phyloP scores from a whole-genome alignment of 2,888 invertebrate species.

The Nephrotoma appendiculata region DNA sequence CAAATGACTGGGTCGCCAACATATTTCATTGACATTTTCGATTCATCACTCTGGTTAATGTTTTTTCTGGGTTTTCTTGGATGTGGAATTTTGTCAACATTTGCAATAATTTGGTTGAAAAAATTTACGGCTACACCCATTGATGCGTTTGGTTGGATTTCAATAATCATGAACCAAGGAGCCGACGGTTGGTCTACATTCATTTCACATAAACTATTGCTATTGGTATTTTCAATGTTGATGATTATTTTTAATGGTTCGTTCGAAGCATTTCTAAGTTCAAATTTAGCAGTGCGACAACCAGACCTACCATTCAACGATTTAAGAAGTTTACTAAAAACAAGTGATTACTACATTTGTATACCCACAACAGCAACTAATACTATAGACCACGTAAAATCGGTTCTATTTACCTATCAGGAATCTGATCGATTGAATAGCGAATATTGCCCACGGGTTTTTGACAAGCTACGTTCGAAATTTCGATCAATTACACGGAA shows the following conservation, averaged over 20 bases:
- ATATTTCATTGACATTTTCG: not conserved
- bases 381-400: too few species aligned
- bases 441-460: too few species aligned
- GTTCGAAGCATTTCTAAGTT: not conserved
- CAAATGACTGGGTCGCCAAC: not conserved
- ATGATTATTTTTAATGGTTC: not conserved
- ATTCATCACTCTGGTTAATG: not conserved
- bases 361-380: not conserved
- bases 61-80: not conserved
- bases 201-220: not conserved
- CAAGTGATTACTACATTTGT: not conserved
- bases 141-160: not conserved
- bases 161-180: not conserved
- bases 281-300: not conserved
- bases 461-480: not conserved
- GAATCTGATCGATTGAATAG: too few species aligned
- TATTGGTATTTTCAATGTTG: not conserved
- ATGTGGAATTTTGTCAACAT: not conserved
- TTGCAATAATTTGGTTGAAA: not conserved
- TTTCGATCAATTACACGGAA: not conserved
- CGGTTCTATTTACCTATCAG: too few species aligned
- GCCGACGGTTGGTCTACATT: not conserved
- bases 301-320: not conserved
- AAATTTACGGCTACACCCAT: not conserved
- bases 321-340: not conserved